phyloP scores from a whole-genome alignment of 1,140 invertebrate genomes.

The Matsumurasca onukii region DNA sequence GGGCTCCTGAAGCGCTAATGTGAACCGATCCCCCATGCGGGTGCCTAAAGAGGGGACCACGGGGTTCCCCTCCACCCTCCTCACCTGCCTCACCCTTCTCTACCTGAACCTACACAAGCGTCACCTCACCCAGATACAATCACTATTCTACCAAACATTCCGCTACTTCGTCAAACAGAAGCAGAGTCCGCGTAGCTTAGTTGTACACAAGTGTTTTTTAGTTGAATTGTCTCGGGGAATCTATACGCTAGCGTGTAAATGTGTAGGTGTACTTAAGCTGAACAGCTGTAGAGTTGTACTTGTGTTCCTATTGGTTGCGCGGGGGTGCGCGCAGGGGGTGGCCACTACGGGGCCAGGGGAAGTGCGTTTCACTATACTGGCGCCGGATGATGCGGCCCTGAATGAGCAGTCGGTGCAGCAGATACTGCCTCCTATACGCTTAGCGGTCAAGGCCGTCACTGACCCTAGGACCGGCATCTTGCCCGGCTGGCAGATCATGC shows the following conservation, averaged over 20 bases:
- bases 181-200: not conserved
- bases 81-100: not conserved
- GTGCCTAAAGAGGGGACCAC: not conserved
- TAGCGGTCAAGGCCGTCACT: constrained; percentile 67
- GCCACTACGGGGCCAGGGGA: constrained; percentile 1
- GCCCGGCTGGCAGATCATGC: constrained; percentile 64
- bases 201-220: not conserved
- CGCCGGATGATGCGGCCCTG: constrained; percentile 60
- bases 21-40: too few relatives aligned
- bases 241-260: not conserved
- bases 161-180: constrained; percentile 17
- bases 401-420: constrained; percentile 60
- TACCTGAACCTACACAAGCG: constrained; percentile 9
- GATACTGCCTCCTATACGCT: constrained; percentile 69
- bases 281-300: not conserved
- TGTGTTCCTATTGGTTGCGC: not conserved
- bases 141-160: constrained; percentile 16
- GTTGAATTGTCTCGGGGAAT: not conserved
- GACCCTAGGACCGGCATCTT: constrained; percentile 56
- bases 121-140: not conserved
- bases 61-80: not conserved
- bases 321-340: constrained; percentile 6
- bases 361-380: constrained; percentile 52
- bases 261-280: not conserved
- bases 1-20: too few relatives aligned